phyloP scores from a whole-genome alignment of 2,113 vertebrate species.

The Rhynchomys soricoides region DNA sequence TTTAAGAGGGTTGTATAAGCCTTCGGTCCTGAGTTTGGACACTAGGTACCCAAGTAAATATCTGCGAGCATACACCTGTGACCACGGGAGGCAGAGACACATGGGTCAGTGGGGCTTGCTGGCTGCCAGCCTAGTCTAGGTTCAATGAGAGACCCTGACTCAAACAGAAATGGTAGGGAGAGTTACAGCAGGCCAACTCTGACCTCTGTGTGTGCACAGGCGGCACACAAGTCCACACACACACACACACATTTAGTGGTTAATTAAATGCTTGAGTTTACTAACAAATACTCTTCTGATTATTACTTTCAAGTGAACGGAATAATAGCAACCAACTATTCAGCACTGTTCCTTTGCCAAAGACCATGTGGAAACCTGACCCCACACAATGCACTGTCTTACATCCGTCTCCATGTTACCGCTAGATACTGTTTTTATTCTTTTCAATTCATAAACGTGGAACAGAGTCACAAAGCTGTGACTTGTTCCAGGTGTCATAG shows the following conservation, averaged over 20 bases:
- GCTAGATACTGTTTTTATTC: background rate
- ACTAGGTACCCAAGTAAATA: background rate
- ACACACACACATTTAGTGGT: background rate
- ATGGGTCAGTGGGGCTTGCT: too few relatives aligned
- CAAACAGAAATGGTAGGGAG: background rate
- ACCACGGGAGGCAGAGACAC: background rate
- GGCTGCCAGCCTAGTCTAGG: background rate
- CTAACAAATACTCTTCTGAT: constrained; percentile 17
- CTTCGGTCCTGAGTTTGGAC: too few relatives aligned
- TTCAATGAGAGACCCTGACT: background rate
- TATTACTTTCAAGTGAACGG: background rate
- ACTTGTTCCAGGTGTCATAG: background rate
- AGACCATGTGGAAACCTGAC: background rate
- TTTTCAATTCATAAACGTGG: background rate
- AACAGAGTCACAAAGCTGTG: background rate
- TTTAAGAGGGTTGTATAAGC: background rate
- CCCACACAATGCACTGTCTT: background rate
- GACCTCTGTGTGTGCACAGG: background rate
- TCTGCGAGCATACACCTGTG: background rate
- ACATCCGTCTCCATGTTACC: background rate
- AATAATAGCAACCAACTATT: background rate
- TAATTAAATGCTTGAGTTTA: background rate
- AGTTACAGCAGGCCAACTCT: too few relatives aligned
- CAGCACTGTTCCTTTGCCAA: background rate
- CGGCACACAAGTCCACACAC: too few relatives aligned